These are phyloP conservation scores for Rhagologus leucostigma DNA, from an alignment of 2,113 vertebrate species.

Conservation along the genomic window DNA sequence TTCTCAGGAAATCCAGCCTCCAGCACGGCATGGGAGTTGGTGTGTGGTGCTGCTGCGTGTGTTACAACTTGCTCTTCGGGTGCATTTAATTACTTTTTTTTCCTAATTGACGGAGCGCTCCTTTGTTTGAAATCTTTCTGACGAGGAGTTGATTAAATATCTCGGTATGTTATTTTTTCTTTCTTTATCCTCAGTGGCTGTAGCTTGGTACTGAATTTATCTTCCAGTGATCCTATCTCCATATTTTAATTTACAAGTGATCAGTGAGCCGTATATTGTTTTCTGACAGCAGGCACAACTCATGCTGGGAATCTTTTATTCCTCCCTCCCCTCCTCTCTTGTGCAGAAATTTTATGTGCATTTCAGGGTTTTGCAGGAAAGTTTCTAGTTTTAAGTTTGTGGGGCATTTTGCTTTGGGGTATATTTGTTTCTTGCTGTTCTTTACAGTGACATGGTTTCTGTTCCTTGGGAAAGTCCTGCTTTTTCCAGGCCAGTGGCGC, in stretches of 20 bases:
- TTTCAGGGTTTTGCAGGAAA: slow-evolving; percentile 6
- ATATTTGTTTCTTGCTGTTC: neutral
- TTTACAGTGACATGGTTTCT: neutral
- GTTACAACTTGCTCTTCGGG: neutral
- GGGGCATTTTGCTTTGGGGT: neutral
- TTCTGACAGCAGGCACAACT: slow-evolving; percentile 35
- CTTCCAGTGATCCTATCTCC: slow-evolving; percentile 47
- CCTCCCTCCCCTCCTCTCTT: neutral
- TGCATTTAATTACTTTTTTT: slow-evolving; percentile 16
- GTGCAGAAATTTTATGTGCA: neutral
- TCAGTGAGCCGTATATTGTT: slow-evolving; percentile 28
- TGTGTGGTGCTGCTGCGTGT: neutral
- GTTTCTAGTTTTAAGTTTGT: neutral
- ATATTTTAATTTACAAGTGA: slow-evolving; percentile 61
- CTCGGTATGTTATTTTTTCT: neutral
- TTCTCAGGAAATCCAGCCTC: neutral
- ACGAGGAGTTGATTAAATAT: slow-evolving; percentile 33
- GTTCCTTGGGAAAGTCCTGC: neutral
- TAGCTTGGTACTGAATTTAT: slow-evolving; percentile 38
- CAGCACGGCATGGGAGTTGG: neutral
- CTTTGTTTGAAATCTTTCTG: slow-evolving; percentile 46
- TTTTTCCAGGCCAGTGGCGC: neutral
- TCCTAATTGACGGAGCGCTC: neutral
- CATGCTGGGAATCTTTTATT: slow-evolving; percentile 41
- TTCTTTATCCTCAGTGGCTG: neutral